These are phyloP conservation scores for Aptenodytes forsteri DNA, from an alignment of 2,113 vertebrate genomes.

Conservation along the genomic window DNA sequence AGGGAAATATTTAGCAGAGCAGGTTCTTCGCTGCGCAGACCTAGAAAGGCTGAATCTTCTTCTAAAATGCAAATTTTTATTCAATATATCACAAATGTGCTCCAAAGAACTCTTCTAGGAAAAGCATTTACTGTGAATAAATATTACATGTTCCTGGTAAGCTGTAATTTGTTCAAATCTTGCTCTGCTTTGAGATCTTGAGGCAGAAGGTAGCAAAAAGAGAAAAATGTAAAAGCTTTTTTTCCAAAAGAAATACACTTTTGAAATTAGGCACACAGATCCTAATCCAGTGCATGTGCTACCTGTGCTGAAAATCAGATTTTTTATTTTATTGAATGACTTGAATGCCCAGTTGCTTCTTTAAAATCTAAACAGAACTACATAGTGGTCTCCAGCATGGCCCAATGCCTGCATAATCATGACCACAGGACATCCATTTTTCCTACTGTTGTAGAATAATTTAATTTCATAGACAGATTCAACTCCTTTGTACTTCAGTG, in stretches of 20 bases:
- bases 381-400: neutral
- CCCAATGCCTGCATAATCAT: neutral
- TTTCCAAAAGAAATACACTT: neutral
- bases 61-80: neutral
- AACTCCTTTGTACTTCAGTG: neutral
- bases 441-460: neutral
- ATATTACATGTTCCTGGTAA: neutral
- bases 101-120: neutral
- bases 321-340: neutral
- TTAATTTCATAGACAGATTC: neutral
- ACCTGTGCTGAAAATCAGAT: neutral
- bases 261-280: neutral
- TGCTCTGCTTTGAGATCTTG: neutral
- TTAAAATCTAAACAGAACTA: neutral
- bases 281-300: neutral
- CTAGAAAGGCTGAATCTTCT: neutral
- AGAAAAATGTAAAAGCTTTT: neutral
- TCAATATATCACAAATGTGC: neutral
- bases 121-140: neutral
- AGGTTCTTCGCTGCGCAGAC: neutral
- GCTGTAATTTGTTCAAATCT: neutral
- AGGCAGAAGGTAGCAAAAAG: neutral
- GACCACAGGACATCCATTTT: fast-evolving
- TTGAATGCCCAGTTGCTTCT: neutral
- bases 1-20: neutral